Base-by-base conservation (phyloP, 2,113 vertebrate genomes). In the Gymnorhina tibicen region DNA sequence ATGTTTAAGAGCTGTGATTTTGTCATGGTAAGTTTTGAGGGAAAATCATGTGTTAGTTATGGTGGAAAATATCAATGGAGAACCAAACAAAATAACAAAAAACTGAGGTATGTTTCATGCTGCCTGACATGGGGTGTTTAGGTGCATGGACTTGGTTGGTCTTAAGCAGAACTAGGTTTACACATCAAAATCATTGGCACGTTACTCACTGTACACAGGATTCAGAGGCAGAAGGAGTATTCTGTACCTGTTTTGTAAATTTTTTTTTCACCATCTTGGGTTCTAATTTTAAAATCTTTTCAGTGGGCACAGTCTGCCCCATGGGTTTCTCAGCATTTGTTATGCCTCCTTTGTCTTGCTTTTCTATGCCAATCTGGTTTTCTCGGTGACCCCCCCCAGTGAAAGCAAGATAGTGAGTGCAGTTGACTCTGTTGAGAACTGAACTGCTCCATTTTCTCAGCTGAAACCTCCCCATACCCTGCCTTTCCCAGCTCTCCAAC, bases 21-120 rank as follows among this genome's bases (percentile, higher is more conserved):
- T 93, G 95, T 97, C 95, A 97, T 95, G 96, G 96, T 97, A 52
- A 75, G 56, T 95, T 97, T 73, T 80, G 73, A 92, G 68, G 85
- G 91, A 95, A 97, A 97, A 97, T 96, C 49, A 30, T 91, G 56
- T 62, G 82, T 97, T 97, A 97, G 96, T 97, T 91, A 97, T 96
- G 96, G 97, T 95, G 46, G 80, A 73, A 94, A 90, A 91, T 35
- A 72, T 86, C 76, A 94, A 22, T 91, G 74, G 86, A 77, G 62
- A 96, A 91, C 76, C 53, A 69, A 96, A 91, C 32, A 79, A 91
- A 93, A 50, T n/a, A 76, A 79, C 11, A 33, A 87, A 85, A 90
- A 93, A n/a, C 10, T 2, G 6, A 50, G 42, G 16, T 59, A 3
- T 79, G 60, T 88, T 91, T 85, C n/a, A 37, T 92, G 56, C 49